Conservation (phyloP, 2,113 vertebrate genomes). For the Recurvirostra avosetta region DNA sequence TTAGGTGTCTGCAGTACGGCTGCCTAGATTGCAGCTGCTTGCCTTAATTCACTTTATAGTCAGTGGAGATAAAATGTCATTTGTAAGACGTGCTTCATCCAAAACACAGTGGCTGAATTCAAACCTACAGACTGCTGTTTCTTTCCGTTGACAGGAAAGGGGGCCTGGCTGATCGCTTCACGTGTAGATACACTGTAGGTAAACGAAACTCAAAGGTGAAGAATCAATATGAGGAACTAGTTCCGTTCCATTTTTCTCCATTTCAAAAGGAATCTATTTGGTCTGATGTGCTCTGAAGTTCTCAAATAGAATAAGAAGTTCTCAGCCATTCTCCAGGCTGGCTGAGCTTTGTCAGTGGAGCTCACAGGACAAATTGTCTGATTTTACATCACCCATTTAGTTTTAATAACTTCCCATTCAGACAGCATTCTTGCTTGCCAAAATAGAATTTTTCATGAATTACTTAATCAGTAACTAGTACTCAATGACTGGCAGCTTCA, state of each 20-base stretch:
- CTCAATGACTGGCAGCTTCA: neutral
- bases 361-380: neutral
- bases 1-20: neutral
- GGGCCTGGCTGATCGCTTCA: neutral
- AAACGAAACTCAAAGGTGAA: neutral
- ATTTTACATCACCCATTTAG: neutral
- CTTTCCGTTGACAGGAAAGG: neutral
- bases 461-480: conserved; percentile 27
- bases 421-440: neutral
- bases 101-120: neutral
- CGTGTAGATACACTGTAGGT: neutral
- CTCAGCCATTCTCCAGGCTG: neutral
- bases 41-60: neutral
- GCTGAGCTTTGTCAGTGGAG: neutral
- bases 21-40: neutral
- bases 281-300: neutral
- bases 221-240: neutral
- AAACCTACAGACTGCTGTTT: neutral
- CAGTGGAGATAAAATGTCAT: neutral
- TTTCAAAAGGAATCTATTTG: neutral
- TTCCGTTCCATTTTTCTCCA: neutral
- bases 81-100: neutral
- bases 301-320: neutral
- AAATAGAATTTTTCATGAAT: conserved; percentile 34
- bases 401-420: conserved; percentile 6